These are phyloP conservation scores for Isichthys henryi DNA, from an alignment of 2,113 vertebrate species.

Conservation along the genomic window DNA sequence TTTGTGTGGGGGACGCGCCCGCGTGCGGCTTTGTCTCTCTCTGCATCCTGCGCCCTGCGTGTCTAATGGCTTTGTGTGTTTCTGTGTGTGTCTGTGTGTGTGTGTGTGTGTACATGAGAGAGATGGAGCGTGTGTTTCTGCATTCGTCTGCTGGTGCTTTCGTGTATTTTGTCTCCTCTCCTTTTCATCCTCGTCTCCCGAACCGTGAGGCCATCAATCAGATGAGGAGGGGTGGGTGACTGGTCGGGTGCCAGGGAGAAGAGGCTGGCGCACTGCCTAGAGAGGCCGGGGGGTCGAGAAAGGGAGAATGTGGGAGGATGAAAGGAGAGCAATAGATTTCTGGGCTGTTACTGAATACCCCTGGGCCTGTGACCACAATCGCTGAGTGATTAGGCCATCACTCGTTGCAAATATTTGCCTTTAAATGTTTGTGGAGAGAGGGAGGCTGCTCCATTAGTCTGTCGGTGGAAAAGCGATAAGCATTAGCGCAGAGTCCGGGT, in stretches of 20 bases:
- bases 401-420: slow-evolving; percentile 55
- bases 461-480: slow-evolving; percentile 31
- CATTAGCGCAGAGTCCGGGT: neutral
- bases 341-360: slow-evolving; percentile 35
- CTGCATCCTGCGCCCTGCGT: slow-evolving; percentile 16
- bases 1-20: neutral
- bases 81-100: slow-evolving; percentile 20
- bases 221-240: slow-evolving; percentile 39
- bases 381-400: slow-evolving; percentile 51
- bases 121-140: slow-evolving; percentile 22
- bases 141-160: neutral
- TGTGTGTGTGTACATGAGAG: slow-evolving; percentile 5
- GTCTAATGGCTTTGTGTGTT: slow-evolving; percentile 27
- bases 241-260: slow-evolving; percentile 51
- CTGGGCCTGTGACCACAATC: slow-evolving; percentile 41
- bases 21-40: slow-evolving; percentile 8
- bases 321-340: slow-evolving; percentile 23
- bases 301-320: slow-evolving; percentile 31
- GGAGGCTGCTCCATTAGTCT: slow-evolving; percentile 39
- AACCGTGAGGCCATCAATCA: slow-evolving; percentile 66
- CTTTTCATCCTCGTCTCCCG: slow-evolving; percentile 52
- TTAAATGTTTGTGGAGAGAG: slow-evolving; percentile 42
- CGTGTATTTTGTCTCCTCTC: slow-evolving; percentile 11
- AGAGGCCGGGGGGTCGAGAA: slow-evolving; percentile 24
- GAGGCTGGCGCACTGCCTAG: slow-evolving; percentile 2